phyloP scores from a whole-genome alignment of 2,888 invertebrate species.

The Lomographa bimaculata region DNA sequence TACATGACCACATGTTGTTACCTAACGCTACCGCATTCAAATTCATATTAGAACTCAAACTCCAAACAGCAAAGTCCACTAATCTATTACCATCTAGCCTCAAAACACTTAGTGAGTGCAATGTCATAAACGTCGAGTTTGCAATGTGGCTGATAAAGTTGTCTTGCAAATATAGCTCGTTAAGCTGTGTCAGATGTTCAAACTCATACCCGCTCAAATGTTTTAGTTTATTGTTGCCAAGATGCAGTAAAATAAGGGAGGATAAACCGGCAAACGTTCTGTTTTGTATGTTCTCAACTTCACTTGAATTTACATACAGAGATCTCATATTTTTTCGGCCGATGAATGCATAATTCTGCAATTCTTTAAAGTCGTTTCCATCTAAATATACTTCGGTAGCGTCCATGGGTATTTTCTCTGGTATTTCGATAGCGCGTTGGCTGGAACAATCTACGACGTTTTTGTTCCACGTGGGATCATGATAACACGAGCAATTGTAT shows the following conservation, averaged over 20 bases:
- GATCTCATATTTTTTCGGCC: conserved; percentile 95
- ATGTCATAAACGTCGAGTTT: conserved; percentile 89
- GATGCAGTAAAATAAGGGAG: conserved; percentile 90
- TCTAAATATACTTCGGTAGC: conserved; percentile 96
- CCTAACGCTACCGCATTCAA: conserved; percentile 89
- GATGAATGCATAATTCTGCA: conserved; percentile 95
- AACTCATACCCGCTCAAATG: conserved; percentile 93
- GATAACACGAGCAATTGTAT: conserved; percentile 95
- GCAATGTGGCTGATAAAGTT: conserved; percentile 91
- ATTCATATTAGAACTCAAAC: conserved; percentile 85
- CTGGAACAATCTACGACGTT: conserved; percentile 96
- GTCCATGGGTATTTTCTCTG: conserved; percentile 95
- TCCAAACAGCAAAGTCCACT: conserved; percentile 91
- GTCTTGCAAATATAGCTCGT: conserved; percentile 93
- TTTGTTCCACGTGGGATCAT: conserved; percentile 96
- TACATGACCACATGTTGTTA: conserved; percentile 95
- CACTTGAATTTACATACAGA: conserved; percentile 93
- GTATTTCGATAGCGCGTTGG: conserved; percentile 89
- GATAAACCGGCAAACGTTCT: conserved; percentile 94
- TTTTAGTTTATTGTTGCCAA: conserved; percentile 92
- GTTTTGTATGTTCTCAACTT: conserved; percentile 93
- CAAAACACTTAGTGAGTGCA: conserved; percentile 90
- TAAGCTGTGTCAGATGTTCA: conserved; percentile 90
- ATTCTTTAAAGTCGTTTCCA: conserved; percentile 93
- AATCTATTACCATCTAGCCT: conserved; percentile 93